phyloP scores from a whole-genome alignment of 2,113 vertebrate species.

The Myodes glareolus region DNA sequence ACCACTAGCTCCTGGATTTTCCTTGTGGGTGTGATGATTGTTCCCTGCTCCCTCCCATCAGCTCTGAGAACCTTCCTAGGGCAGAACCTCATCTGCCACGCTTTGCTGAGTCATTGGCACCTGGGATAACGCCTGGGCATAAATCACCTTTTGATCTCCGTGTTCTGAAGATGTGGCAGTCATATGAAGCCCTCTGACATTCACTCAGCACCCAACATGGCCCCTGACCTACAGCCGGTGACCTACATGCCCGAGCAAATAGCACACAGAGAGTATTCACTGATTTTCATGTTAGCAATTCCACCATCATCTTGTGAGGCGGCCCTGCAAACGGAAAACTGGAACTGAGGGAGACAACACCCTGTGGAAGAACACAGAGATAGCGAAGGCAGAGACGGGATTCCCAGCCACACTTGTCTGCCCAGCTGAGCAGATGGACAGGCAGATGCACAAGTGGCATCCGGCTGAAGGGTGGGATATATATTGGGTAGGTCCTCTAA shows the following conservation, averaged over 20 bases:
- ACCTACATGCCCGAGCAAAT: not conserved
- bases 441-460: not conserved
- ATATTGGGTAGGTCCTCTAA: not conserved
- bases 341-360: not conserved
- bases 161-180: not conserved
- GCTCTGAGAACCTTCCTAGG: not conserved
- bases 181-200: not conserved
- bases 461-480: not conserved
- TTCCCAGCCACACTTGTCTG: not conserved
- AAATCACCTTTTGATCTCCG: not conserved
- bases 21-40: not conserved
- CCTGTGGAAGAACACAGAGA: not conserved
- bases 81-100: not conserved
- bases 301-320: not conserved
- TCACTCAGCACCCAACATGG: not conserved
- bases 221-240: not conserved
- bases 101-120: not conserved
- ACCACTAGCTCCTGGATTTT: not conserved
- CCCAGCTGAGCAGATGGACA: not conserved
- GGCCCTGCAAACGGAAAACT: not conserved
- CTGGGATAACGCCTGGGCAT: not conserved
- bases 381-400: not conserved
- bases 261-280: not conserved
- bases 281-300: fast-evolving
- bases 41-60: not conserved